Conservation (phyloP, 1,140 invertebrate species). For the Apis cerana region DNA sequence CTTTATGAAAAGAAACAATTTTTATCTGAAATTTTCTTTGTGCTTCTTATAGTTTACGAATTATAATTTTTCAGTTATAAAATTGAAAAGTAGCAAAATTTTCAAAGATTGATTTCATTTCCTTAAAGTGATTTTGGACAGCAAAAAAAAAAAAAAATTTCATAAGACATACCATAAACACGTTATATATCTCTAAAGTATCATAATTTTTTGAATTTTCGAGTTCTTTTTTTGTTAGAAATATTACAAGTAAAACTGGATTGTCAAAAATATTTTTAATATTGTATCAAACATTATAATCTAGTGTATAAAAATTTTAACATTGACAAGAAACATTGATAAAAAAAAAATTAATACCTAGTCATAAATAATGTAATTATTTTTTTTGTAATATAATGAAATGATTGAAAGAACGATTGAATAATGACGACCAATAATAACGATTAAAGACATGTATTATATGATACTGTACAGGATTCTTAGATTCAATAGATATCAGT, state of each 20-base stretch:
- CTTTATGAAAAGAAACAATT: no score
- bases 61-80: no score
- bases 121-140: no score
- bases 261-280: slow-evolving; percentile 2
- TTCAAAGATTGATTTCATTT: no score
- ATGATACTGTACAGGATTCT: slow-evolving; percentile 80
- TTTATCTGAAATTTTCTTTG: no score
- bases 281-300: slow-evolving; percentile 58
- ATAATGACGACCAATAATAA: slow-evolving; percentile 59
- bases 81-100: no score
- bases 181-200: no score
- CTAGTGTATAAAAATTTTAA: slow-evolving; percentile 75
- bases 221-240: no score
- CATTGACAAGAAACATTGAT: slow-evolving; percentile 7
- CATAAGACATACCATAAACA: no score
- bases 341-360: slow-evolving; percentile 29
- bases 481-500: neutral
- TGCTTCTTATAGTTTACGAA: no score
- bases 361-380: slow-evolving; percentile 53
- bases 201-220: no score
- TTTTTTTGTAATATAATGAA: slow-evolving; percentile 80
- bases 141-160: no score
- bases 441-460: slow-evolving; percentile 85
- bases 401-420: slow-evolving; percentile 78
- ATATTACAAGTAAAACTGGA: slow-evolving; percentile 7